Conservation (phyloP, 2,797 vertebrate species). For the Periparus ater region DNA sequence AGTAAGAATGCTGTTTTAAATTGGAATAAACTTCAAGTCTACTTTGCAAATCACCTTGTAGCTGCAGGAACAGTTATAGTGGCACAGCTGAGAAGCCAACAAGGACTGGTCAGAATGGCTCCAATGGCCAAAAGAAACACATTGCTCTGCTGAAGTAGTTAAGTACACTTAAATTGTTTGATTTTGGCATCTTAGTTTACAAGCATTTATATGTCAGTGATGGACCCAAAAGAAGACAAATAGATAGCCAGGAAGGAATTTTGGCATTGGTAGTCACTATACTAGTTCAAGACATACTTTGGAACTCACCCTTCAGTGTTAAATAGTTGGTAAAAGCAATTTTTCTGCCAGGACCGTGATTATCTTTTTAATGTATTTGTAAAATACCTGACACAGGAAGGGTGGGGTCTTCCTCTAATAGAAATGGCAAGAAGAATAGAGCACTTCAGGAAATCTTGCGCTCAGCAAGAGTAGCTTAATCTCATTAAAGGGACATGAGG, state of each 20-base stretch:
- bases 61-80: neutral
- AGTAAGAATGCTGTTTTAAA: neutral
- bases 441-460: neutral
- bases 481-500: conserved; percentile 52
- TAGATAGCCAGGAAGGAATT: neutral
- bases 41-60: neutral
- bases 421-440: conserved; percentile 14
- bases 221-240: neutral
- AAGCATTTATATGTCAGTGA: neutral
- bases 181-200: neutral
- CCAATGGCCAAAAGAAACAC: neutral
- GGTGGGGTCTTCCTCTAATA: conserved; percentile 8
- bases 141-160: neutral
- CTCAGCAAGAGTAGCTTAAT: conserved; percentile 51
- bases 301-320: neutral
- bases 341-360: neutral
- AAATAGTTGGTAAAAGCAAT: neutral
- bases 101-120: neutral
- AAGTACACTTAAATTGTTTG: neutral
- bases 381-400: conserved; percentile 19
- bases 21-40: neutral
- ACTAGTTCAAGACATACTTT: neutral
- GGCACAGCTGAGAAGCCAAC: neutral
- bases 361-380: neutral
- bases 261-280: neutral